Percentiles rank a stretch among this genome's conserved stretches.
These are phyloP conservation scores for Sceloporus undulatus DNA, from an alignment of 2,113 vertebrate genomes.

Conservation along the genomic window DNA sequence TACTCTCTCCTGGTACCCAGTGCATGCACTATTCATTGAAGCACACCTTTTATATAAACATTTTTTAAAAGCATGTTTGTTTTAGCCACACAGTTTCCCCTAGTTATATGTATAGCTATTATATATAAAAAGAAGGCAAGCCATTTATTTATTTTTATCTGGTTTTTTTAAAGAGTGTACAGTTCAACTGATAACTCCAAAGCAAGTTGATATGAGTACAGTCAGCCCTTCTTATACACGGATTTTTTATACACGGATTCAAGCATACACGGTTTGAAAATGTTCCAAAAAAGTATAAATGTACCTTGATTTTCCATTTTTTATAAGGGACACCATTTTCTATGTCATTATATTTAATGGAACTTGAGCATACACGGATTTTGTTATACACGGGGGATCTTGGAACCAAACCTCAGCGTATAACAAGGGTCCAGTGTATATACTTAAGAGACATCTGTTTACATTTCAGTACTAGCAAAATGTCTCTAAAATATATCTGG, in stretches of 20 bases:
- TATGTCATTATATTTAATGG: no score
- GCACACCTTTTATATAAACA: not conserved
- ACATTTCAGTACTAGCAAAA: not conserved
- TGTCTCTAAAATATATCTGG: not conserved
- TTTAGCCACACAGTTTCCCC: not conserved
- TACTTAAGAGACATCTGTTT: not conserved
- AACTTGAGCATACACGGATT: no score
- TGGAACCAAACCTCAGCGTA: no score
- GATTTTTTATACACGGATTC: no score
- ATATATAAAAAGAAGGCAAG: not conserved
- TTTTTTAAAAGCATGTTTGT: not conserved
- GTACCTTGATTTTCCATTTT: no score
- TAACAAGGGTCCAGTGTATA: not conserved
- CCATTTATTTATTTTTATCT: not conserved
- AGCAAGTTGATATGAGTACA: not conserved
- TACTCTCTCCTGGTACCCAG: not conserved
- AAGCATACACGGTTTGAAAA: no score
- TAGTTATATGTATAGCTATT: no score
- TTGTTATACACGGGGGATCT: no score
- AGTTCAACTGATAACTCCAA: not conserved
- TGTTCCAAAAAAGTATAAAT: no score
- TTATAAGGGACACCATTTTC: no score
- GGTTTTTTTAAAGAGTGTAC: not conserved
- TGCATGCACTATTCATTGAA: no score
- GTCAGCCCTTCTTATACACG: no score